Evolutionary conservation across 23 tunicate species (phyloP), one percentile per base, ranked within the genome.

Genomic region (Phallusia fumigata): DNA sequence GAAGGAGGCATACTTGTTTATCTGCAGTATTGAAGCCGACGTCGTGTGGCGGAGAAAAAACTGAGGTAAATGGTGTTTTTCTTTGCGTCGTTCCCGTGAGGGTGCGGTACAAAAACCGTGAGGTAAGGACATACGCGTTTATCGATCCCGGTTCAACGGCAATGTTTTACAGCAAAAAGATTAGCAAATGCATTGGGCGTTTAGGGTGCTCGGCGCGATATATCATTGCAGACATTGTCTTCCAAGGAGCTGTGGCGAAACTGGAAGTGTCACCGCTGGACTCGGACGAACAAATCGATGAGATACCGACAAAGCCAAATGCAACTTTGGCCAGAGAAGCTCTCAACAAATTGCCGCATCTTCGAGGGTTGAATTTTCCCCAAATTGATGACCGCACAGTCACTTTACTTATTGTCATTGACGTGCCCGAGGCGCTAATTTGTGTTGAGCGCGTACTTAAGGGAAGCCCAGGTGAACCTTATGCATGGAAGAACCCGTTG

Each of bases 341-440:
- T 33, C 49, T 76, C 12, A 22, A 76, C 26, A 21, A 33, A 33
- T 15, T 33, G 80, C 49, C 80, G 30, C 80, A 76, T 34, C 31
- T 76, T 19, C 30, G 31, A 31, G 80, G 80, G 13, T 32, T 35
- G 58, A 40, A 33, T 31, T 78, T 78, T 45, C 81, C 81, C 12
- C 81, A 78, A 32, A 1, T 78, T 69, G 28, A 40, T 78, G 58
- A 21, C 12, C 65, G 58, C 33, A 45, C 10, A 22, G 81, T 78
- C 58, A 45, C 65, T 6, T 45, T 78, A 30, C 58, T 58, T 32
- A 78, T 78, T 78, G 81, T 47, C 58, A 78, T 45, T 78, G 81
- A 78, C 58, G 81, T 78, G n/a, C 81, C 81, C 22, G 53, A 78
- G 1, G 81, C 81, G 33, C 53, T n/a, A n/a, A n/a, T 40, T 12